Conservation (phyloP, 2,113 vertebrate species). For the Nestor notabilis region DNA sequence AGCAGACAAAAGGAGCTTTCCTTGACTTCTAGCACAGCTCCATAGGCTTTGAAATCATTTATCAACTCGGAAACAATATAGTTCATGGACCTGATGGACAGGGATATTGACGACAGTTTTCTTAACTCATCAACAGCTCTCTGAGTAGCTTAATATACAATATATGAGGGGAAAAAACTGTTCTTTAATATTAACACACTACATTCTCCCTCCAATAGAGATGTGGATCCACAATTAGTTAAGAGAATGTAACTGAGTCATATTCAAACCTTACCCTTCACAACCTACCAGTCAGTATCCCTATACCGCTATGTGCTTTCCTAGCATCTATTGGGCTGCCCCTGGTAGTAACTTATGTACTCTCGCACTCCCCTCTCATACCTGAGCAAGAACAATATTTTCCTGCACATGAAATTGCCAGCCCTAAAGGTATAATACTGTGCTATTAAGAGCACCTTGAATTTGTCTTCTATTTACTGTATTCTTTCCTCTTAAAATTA, state of each 20-base stretch:
- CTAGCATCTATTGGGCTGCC: not conserved
- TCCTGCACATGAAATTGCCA: not conserved
- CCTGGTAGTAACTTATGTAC: not conserved
- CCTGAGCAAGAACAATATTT: not conserved
- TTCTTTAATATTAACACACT: not conserved
- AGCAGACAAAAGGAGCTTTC: not conserved
- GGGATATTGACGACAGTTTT: not conserved
- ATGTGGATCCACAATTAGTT: not conserved
- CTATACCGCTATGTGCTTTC: not conserved
- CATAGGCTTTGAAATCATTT: not conserved
- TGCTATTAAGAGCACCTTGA: not conserved
- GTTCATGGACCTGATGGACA: not conserved
- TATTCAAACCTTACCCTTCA: not conserved
- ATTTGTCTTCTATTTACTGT: not conserved
- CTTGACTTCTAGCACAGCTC: not conserved
- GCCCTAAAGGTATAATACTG: not conserved
- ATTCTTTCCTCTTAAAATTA: not conserved
- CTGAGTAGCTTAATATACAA: not conserved
- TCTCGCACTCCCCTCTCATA: not conserved
- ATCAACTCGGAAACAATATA: not conserved
- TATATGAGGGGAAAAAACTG: not conserved
- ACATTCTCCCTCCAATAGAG: not conserved
- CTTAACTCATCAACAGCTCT: not conserved
- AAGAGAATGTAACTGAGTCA: not conserved
- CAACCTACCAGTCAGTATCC: not conserved